Conservation (phyloP, 2,888 invertebrate species). For the Coenonympha glycerion region DNA sequence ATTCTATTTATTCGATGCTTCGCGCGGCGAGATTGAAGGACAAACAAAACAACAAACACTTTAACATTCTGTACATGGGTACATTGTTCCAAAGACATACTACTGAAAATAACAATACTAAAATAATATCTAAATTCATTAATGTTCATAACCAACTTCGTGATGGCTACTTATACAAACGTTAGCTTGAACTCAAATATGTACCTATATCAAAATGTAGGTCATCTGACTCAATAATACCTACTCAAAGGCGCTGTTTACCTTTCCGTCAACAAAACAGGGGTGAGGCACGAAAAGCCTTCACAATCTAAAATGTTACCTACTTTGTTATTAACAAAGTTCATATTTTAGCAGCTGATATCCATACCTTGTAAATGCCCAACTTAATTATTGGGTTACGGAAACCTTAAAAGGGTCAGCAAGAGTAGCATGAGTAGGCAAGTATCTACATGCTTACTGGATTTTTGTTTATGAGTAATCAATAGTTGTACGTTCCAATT, state of each 20-base stretch:
- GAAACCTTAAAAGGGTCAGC: conserved; percentile 16
- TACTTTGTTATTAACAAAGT: neutral
- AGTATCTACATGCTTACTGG: neutral
- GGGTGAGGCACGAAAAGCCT: neutral
- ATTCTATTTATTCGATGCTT: too few relatives aligned
- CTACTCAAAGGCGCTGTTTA: conserved; percentile 11
- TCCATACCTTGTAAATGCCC: conserved; percentile 5
- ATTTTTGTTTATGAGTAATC: neutral
- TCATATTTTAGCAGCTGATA: neutral
- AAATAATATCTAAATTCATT: too few relatives aligned
- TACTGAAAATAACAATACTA: too few relatives aligned
- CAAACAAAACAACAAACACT: too few relatives aligned
- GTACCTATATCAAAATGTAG: conserved; percentile 2
- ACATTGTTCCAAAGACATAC: too few relatives aligned
- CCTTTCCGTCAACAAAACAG: conserved; percentile 11
- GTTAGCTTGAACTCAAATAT: neutral
- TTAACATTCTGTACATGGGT: too few relatives aligned
- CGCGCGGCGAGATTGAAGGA: too few relatives aligned
- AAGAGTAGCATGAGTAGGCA: neutral
- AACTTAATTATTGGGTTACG: conserved; percentile 15
- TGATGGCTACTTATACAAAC: neutral
- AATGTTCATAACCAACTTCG: too few relatives aligned
- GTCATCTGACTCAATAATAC: conserved; percentile 4
- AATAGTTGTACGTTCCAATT: too few relatives aligned
- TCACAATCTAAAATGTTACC: neutral